These are phyloP conservation scores for Zosterops pallidus DNA, from an alignment of 2,113 vertebrate species.

Conservation along the genomic window DNA sequence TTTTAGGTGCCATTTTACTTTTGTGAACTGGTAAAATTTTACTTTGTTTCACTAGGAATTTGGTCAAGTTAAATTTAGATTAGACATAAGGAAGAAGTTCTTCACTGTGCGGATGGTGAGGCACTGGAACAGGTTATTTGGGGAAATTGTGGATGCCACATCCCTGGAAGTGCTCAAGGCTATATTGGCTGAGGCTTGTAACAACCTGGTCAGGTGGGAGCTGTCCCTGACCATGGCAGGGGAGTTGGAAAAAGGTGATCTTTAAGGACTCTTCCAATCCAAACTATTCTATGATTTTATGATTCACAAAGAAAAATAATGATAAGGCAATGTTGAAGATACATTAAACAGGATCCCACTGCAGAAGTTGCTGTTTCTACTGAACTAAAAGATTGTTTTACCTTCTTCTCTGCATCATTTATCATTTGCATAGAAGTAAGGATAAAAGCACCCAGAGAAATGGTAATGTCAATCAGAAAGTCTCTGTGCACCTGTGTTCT, in stretches of 20 bases:
- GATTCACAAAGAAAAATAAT: not conserved
- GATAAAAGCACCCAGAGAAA: not conserved
- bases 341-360: not conserved
- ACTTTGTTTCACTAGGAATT: not conserved
- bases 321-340: not conserved
- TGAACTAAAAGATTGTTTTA: not conserved
- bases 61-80: not conserved
- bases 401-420: not conserved
- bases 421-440: not conserved
- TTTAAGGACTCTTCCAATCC: not conserved
- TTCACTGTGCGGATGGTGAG: not conserved
- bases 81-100: not conserved
- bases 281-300: not conserved
- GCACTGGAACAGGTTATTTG: no score
- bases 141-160: not conserved
- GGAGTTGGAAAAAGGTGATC: not conserved
- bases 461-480: not conserved
- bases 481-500: not conserved
- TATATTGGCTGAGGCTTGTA: fast-evolving
- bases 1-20: fast-evolving
- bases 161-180: not conserved
- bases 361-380: not conserved
- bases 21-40: not conserved
- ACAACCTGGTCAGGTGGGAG: not conserved
- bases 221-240: not conserved